Evolutionary conservation across 2,797 vertebrate species (phyloP), one percentile per base, ranked within the genome.

Genomic region (Tolypeutes matacus): DNA sequence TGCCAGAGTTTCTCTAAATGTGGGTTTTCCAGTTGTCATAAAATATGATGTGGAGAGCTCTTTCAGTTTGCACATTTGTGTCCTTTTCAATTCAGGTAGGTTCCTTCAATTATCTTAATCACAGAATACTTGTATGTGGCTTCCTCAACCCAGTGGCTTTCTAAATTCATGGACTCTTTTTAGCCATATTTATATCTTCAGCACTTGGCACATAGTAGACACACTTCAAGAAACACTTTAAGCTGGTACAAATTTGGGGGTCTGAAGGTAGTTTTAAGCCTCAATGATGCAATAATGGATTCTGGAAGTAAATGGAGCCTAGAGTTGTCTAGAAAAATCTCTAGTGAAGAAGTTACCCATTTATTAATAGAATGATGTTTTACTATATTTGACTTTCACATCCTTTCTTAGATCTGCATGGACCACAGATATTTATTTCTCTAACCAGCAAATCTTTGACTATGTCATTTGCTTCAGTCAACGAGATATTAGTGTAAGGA

Each of bases 91-190:
- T 88, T 88, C 65, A 86, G 64, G 39, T 36, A 82, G 21, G 14
- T 86, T 89, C 58, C 34, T 93, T 90, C 39, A 80, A 58, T 90
- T 78, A 83, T 60, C 75, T 93, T 94, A 77, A 94, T 80, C 62
- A 73, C 27, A 64, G 76, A 56, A 80, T 86, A 80, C 39, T 91
- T 73, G 34, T 34, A 23, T 62, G 46, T 84, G 62, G 34, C 49
- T 92, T 34, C 34, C 65, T 93, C 31, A 84, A 17, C 10, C 53
- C 17, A 36, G 11, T 12, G 76, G 25, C 69, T 95, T 95, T 31
- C 31, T 81, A 73, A 85, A 86, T 65, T 85, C 42, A 86, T 34
- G 70, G 65, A 77, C 14, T 34, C 36, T 60, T 83, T 53, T 84
- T 75, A 86, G 64, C 12, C 5, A 46, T 76, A 51, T 76, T 72